A percentile compares a stretch with the other conserved stretches of the same genome.
Evolutionary conservation across 1,140 invertebrate genomes (phyloP).

Genomic region (Globodera ellingtonae): DNA sequence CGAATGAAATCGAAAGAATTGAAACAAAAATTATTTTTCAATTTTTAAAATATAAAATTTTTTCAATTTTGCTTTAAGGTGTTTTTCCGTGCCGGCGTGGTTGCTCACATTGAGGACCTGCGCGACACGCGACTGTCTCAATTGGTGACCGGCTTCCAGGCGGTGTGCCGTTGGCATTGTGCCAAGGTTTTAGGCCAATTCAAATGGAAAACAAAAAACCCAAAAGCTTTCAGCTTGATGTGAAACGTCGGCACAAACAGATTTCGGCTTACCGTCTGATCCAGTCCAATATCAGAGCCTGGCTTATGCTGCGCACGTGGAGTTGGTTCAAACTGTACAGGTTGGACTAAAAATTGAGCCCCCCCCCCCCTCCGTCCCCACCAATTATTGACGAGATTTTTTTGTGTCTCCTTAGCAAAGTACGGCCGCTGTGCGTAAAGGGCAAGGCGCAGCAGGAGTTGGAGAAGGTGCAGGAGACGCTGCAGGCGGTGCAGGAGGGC

Average conservation of each 20-base stretch:
- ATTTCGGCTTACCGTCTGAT: conserved; percentile 91
- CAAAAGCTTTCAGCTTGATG: conserved; percentile 47
- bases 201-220: not conserved
- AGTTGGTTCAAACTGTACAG: conserved; percentile 62
- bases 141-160: conserved; percentile 96
- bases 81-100: conserved; percentile 99
- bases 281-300: conserved; percentile 97
- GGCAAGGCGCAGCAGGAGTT: conserved; percentile 74
- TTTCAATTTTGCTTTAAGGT: conserved; percentile 71
- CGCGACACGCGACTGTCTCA: conserved; percentile 95
- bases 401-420: conserved; percentile 1
- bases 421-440: conserved; percentile 44
- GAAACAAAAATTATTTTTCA: too few relatives aligned
- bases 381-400: not conserved
- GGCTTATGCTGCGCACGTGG: conserved; percentile 96
- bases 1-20: conserved; percentile 57
- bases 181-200: conserved; percentile 20
- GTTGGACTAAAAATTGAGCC: not conserved
- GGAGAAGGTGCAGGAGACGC: conserved; percentile 79
- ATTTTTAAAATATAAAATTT: not conserved
- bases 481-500: conserved; percentile 79
- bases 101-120: conserved; percentile 99
- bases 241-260: conserved; percentile 53
- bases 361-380: too few relatives aligned
- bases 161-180: conserved; percentile 59